These are phyloP conservation scores for Sus scrofa DNA, from an alignment of 2,113 vertebrate species.

Conservation along the genomic window T2T-Sscrofa CM000813.6:110219501-110220000, in stretches of 20 bases:
- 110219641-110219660: conserved; percentile 77
- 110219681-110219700: background rate
- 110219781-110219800: rapidly evolving
- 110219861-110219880: background rate
- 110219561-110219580: conserved; percentile 82
- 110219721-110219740: rapidly evolving
- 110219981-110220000: background rate
- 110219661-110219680: background rate
- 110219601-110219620: conserved; percentile 82
- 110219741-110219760: too few species aligned
- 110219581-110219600: conserved; percentile 77
- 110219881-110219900: background rate
- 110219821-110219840: background rate
- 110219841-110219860: background rate
- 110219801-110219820: background rate
- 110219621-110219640: conserved; percentile 77
- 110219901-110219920: background rate
- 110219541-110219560: conserved; percentile 75
- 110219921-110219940: background rate
- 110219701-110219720: rapidly evolving
- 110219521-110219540: conserved; percentile 73
- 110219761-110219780: background rate
- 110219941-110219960: background rate
- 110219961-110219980: background rate
- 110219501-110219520: conserved; percentile 79